Percentiles rank a stretch among this genome's conserved stretches.
phyloP scores from a whole-genome alignment of 2,113 vertebrate genomes.

The Pimephales promelas region DNA sequence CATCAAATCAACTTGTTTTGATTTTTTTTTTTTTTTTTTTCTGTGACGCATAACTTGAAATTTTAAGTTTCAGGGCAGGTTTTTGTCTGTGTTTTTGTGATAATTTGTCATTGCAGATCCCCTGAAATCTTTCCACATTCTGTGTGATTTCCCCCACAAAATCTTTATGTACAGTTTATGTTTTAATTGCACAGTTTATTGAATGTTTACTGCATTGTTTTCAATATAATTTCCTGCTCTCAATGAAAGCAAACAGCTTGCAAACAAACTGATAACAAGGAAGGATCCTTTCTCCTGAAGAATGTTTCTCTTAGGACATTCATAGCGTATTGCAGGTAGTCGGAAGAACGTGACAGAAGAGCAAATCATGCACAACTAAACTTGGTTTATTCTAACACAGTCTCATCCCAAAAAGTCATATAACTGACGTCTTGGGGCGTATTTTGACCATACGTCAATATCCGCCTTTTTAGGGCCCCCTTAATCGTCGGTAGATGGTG shows the following conservation, averaged over 20 bases:
- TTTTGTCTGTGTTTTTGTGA: background rate
- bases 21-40: slow-evolving; percentile 40
- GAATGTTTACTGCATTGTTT: slow-evolving; percentile 16
- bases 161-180: background rate
- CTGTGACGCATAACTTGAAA: slow-evolving; percentile 62
- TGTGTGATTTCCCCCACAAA: background rate
- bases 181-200: slow-evolving; percentile 12
- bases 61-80: background rate
- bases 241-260: background rate
- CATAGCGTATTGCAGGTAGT: background rate
- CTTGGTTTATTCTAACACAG: slow-evolving; percentile 33
- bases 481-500: too few relatives aligned
- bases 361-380: slow-evolving; percentile 6
- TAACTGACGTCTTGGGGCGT: too few relatives aligned
- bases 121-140: slow-evolving; percentile 5
- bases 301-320: background rate
- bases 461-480: too few relatives aligned
- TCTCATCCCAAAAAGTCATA: too few relatives aligned
- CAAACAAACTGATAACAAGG: background rate
- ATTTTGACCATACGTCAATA: too few relatives aligned
- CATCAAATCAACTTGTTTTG: slow-evolving; percentile 59
- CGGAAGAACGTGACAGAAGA: slow-evolving; percentile 1
- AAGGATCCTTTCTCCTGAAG: background rate
- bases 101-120: slow-evolving; percentile 19
- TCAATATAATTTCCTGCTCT: background rate